These are phyloP conservation scores for Pygathrix nemaeus DNA, from an alignment of 2,113 vertebrate genomes.

Conservation along the genomic window DNA sequence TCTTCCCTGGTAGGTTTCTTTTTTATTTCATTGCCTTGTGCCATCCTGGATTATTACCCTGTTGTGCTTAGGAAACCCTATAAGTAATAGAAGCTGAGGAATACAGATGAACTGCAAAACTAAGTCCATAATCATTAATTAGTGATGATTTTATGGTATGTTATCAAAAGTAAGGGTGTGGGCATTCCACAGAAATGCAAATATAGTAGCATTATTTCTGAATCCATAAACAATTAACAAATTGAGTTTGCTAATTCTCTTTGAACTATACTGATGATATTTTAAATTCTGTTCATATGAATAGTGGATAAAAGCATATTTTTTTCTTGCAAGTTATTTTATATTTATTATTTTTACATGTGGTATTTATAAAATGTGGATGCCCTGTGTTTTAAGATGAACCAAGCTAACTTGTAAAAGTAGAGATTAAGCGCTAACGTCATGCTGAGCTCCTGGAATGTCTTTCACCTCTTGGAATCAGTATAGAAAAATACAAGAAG, in stretches of 20 bases:
- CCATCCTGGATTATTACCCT: neutral
- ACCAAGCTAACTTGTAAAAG: neutral
- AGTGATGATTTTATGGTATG: neutral
- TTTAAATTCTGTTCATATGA: neutral
- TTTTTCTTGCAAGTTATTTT: neutral
- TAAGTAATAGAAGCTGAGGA: neutral
- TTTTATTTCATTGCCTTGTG: neutral
- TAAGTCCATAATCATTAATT: neutral
- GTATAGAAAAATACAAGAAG: neutral
- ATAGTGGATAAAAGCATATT: neutral
- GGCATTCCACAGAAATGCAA: neutral
- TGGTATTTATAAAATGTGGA: neutral
- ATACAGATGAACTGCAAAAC: neutral
- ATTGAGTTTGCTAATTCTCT: neutral
- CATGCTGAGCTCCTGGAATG: neutral
- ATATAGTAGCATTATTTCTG: slow-evolving; percentile 23
- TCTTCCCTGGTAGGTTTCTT: neutral
- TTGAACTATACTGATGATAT: neutral
- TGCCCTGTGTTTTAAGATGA: neutral
- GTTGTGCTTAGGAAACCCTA: neutral
- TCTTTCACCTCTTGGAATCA: neutral
- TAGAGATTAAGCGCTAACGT: neutral
- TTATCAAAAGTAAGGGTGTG: neutral
- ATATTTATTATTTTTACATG: slow-evolving; percentile 22
- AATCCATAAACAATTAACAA: neutral